Evolutionary conservation across 2,888 invertebrate species (phyloP).

Genomic region (Polymixis lichenea): DNA sequence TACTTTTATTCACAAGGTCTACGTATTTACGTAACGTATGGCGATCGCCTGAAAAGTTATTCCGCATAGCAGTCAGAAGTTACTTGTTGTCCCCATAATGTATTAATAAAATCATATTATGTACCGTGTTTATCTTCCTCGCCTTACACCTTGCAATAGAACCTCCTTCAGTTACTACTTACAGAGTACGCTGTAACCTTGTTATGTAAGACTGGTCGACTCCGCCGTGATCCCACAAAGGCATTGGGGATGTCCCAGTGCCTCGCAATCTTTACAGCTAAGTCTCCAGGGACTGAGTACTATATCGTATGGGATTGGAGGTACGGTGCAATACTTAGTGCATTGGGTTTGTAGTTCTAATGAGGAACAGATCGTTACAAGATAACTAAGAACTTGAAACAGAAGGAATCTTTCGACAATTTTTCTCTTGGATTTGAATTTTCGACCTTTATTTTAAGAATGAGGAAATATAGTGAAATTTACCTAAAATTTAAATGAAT

Average conservation of each 20-base stretch:
- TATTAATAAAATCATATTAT: not conserved
- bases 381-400: not conserved
- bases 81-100: not conserved
- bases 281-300: not conserved
- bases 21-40: no score
- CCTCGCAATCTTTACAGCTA: slow-evolving; percentile 13
- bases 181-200: not conserved
- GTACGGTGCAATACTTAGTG: not conserved
- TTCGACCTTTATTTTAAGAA: not conserved
- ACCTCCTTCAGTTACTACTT: not conserved
- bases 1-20: not conserved
- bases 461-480: not conserved
- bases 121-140: not conserved
- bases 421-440: not conserved
- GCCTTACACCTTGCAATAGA: not conserved
- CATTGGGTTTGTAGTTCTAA: not conserved
- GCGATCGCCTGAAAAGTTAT: not conserved
- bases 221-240: slow-evolving; percentile 3
- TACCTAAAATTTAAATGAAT: not conserved
- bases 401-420: not conserved
- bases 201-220: not conserved
- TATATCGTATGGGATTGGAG: not conserved
- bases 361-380: not conserved
- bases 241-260: not conserved
- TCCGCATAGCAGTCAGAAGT: not conserved